Evolutionary conservation across 1,140 invertebrate genomes (phyloP).

Genomic region (Sminthurinus signatus): DNA sequence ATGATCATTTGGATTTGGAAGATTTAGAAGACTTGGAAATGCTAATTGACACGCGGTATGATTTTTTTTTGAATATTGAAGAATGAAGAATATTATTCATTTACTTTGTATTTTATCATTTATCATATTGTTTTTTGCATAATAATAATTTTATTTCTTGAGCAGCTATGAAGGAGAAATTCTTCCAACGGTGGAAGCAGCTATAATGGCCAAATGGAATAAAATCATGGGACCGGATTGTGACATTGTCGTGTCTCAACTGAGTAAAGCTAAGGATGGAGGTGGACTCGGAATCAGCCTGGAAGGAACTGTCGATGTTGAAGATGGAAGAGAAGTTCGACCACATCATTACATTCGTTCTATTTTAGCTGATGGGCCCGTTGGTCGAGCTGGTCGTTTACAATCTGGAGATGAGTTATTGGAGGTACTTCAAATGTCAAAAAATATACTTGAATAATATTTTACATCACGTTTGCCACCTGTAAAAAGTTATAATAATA

Average conservation of each 20-base stretch:
- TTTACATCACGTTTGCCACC: too few species aligned
- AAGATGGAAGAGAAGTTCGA: slow-evolving; percentile 72
- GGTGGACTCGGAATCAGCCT: slow-evolving; percentile 91
- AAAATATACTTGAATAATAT: too few species aligned
- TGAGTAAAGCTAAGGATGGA: slow-evolving; percentile 67
- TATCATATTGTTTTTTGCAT: background rate
- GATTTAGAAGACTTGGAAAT: slow-evolving; percentile 61
- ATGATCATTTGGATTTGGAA: slow-evolving; percentile 55
- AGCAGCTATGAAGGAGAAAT: slow-evolving; percentile 57
- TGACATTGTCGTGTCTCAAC: slow-evolving; percentile 66
- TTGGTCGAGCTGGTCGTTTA: slow-evolving; percentile 73
- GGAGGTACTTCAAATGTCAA: slow-evolving; percentile 51
- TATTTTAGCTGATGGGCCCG: slow-evolving; percentile 82
- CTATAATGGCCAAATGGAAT: slow-evolving; percentile 76
- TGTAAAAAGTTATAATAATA: too few species aligned
- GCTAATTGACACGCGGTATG: slow-evolving; percentile 51
- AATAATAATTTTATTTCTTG: slow-evolving; percentile 46
- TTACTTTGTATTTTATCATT: too few species aligned
- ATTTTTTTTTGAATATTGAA: too few species aligned
- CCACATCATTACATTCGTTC: slow-evolving; percentile 84
- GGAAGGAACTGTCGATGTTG: slow-evolving; percentile 93
- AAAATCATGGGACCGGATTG: slow-evolving; percentile 72
- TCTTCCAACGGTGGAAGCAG: slow-evolving; percentile 63
- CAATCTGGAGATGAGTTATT: slow-evolving; percentile 84
- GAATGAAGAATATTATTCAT: too few species aligned